Evolutionary conservation across 2,888 invertebrate genomes (phyloP), one percentile per base, ranked within the genome.

Genomic region (Axea sp.): DNA sequence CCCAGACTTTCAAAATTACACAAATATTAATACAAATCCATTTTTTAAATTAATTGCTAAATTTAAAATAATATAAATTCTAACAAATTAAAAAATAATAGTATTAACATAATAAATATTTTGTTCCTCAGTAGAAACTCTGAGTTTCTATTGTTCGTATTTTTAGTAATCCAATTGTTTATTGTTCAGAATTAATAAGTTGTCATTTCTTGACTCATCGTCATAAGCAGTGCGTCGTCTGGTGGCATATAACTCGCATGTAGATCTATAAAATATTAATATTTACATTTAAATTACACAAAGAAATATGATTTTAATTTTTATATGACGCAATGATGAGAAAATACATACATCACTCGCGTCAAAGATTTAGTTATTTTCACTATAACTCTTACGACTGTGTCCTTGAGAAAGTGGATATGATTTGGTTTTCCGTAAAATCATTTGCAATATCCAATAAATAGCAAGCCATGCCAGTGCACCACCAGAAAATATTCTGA

Each of bases 401-500:
- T 87, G 87, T 17, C 86, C 86, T 74, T 83, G 84, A 49, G 83
- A 80, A 5, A 83, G 57, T 6, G 85, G 83, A 71, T 82, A 82
- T 2, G 82, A 78, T 80, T 86, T 85, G 5, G 81, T 76, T 80
- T 80, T 83, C 35, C 79, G 80, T 24, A 87, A 53, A 30, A 84
- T 62, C 15, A 86, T 69, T 59, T 87, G 86, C 57, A 85, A 60
- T 4, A 83, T 71, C 86, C 87, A 87, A 55, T 84, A 87, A 19
- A 82, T 62, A 14, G 76, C 78, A 24, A 87, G 74, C 87, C 87
- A 87, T 0, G 92, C 82, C 19, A 95, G 88, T 0, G 94, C 91
- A 0, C 90, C 92, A 43, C 92, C 89, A 0, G 95, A 95, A 82
- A 93, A 95, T 76, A 91, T 90, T 64, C 91, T 90, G 86, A 95